A percentile compares a stretch with the other conserved stretches of the same genome.
Evolutionary conservation across 2,797 vertebrate species (phyloP).

Genomic region (Champsocephalus gunnari): DNA sequence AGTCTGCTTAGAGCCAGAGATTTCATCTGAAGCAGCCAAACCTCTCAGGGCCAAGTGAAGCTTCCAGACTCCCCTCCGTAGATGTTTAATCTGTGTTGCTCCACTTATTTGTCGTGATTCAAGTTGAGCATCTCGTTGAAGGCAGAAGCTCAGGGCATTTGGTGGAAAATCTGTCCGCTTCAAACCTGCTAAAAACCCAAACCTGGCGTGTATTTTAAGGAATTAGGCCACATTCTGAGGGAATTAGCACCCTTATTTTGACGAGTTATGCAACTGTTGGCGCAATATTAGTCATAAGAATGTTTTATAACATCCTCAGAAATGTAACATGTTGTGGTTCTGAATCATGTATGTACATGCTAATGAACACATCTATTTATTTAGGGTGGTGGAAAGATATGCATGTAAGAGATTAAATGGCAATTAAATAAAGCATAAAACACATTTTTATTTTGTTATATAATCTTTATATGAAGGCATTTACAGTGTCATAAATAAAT

Average conservation of each 20-base stretch:
- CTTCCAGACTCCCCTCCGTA: slow-evolving; percentile 21
- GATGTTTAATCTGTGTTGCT: slow-evolving; percentile 33
- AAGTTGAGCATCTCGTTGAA: slow-evolving; percentile 18
- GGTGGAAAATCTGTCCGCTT: slow-evolving; percentile 31
- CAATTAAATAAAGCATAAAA: neutral
- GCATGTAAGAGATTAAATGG: neutral
- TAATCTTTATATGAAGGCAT: neutral
- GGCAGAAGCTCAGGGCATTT: slow-evolving; percentile 48
- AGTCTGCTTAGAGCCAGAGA: neutral
- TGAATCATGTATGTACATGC: neutral
- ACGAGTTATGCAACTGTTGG: slow-evolving; percentile 47
- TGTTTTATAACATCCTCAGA: slow-evolving; percentile 21
- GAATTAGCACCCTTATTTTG: slow-evolving; percentile 45
- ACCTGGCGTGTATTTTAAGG: slow-evolving; percentile 39
- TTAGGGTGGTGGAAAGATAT: neutral
- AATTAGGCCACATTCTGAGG: slow-evolving; percentile 41
- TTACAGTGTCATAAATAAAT: neutral
- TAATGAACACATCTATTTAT: neutral
- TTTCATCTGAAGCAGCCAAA: slow-evolving; percentile 30
- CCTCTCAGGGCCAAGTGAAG: slow-evolving; percentile 36
- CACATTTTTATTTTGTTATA: neutral
- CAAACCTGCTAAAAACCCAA: slow-evolving; percentile 20
- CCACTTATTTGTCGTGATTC: slow-evolving; percentile 30
- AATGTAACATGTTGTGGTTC: neutral
- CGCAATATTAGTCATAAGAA: slow-evolving; percentile 27